Conservation (phyloP, 2,113 vertebrate species). For the Dipodomys stephensi region DNA sequence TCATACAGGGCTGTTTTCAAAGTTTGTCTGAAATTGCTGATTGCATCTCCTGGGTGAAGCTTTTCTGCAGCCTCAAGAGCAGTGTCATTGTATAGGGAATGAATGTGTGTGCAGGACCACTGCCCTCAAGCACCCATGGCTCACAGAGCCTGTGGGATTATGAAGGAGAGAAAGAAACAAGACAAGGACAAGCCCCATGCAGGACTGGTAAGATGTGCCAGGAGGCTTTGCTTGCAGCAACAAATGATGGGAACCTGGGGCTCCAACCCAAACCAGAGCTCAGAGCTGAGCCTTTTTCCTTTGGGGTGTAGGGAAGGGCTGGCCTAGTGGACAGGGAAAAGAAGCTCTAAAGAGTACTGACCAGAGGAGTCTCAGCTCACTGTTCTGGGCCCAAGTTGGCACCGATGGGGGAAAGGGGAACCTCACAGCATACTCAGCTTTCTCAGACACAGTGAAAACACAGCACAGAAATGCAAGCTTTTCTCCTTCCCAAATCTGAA, state of each 20-base stretch:
- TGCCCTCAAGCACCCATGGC: background rate
- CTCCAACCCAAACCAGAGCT: background rate
- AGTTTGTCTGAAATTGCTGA: background rate
- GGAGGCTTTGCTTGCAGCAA: background rate
- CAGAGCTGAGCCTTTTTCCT: no score
- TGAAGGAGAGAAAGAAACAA: background rate
- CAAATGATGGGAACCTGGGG: no score
- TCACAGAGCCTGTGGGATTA: background rate
- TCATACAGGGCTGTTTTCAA: background rate
- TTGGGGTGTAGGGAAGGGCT: background rate
- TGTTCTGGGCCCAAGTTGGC: background rate
- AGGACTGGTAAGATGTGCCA: no score
- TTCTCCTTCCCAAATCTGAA: background rate
- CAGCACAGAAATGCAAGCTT: background rate
- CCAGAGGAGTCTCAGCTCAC: background rate
- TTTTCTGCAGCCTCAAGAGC: background rate
- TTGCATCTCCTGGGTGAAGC: background rate
- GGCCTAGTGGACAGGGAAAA: background rate
- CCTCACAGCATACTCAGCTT: background rate
- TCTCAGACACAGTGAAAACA: background rate
- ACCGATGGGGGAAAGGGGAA: background rate
- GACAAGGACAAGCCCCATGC: background rate
- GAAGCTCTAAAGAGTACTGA: background rate
- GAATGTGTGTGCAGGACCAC: no score
- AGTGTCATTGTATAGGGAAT: no score